Base-by-base conservation (phyloP, 2,888 invertebrate species). In the Orthonychiurus folsomi region DNA sequence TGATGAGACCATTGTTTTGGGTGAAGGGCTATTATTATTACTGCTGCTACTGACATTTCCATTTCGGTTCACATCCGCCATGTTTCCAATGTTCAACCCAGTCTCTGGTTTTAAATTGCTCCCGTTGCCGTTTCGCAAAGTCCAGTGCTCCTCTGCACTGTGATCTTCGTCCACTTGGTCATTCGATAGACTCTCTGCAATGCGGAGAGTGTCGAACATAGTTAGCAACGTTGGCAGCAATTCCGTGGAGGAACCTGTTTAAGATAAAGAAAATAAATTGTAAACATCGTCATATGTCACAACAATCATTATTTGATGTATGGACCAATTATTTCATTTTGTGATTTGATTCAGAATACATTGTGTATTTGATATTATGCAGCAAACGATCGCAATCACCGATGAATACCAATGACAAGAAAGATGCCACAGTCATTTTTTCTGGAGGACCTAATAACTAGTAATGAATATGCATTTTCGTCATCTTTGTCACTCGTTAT, bases 141-240 rank as follows among this genome's bases (percentile, higher is more conserved):
- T 37, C 5, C 37, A 5, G 15, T 37, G 37, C 5, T 5, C 37
- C 37, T 37, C 37, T 5, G 37, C 37, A 37, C 9, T 15, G 15
- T 37, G 37, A 37, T 37, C 15, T 37, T 15, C 37, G 5, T 37
- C 37, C 37, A 9, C 37, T 15, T 37, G 37, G 15, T 55, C 25
- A 61, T 47, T 61, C 48, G 66, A 62, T 57, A 65, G 37, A 52
- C 61, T 65, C 58, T 65, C 77, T 55, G 78, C 78, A 52, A 79
- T 81, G n/a, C n/a, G n/a, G 71, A 91, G 81, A 69, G 87, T 87
- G 80, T 93, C 92, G 78, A 90, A 91, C 79, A 90, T 87, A 69
- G 88, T 88, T 79, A 93, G 83, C 68, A 92, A 82, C 72, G 88
- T 87, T 65, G 91, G 89, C 76, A 89, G 86, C 77, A 93, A 81